Evolutionary conservation across 2,113 vertebrate genomes (phyloP).

Genomic region (Cichladusa arquata): DNA sequence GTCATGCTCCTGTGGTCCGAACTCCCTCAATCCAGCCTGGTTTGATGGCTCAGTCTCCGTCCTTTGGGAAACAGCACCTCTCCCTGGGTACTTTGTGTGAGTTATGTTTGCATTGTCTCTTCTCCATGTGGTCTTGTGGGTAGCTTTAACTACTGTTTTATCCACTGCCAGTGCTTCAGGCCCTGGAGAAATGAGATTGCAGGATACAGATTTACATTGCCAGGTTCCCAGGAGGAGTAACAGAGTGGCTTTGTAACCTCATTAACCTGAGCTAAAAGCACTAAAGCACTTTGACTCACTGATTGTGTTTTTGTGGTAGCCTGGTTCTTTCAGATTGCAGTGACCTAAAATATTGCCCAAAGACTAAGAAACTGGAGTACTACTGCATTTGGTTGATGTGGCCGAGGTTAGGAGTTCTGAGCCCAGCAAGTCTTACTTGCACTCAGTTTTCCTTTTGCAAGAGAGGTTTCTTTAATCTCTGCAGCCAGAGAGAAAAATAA

Average conservation of each 20-base stretch:
- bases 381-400: background rate
- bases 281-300: background rate
- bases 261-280: background rate
- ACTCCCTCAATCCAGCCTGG: constrained; percentile 87
- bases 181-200: background rate
- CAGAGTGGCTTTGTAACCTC: background rate
- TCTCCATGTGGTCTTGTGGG: background rate
- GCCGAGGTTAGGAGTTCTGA: background rate
- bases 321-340: background rate
- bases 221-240: background rate
- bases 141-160: background rate
- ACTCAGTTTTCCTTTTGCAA: background rate
- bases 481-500: background rate
- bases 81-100: constrained; percentile 68
- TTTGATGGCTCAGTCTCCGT: constrained; percentile 74
- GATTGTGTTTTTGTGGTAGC: background rate
- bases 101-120: background rate
- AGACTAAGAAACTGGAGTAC: background rate
- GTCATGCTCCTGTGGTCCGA: constrained; percentile 85
- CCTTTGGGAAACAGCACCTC: constrained; percentile 77
- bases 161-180: background rate
- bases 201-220: background rate
- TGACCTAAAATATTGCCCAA: background rate
- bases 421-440: background rate
- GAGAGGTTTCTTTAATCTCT: background rate